Evolutionary conservation across 1,140 invertebrate genomes (phyloP), one percentile per base, ranked within the genome.

Genomic region (Diorhabda carinulata): DNA sequence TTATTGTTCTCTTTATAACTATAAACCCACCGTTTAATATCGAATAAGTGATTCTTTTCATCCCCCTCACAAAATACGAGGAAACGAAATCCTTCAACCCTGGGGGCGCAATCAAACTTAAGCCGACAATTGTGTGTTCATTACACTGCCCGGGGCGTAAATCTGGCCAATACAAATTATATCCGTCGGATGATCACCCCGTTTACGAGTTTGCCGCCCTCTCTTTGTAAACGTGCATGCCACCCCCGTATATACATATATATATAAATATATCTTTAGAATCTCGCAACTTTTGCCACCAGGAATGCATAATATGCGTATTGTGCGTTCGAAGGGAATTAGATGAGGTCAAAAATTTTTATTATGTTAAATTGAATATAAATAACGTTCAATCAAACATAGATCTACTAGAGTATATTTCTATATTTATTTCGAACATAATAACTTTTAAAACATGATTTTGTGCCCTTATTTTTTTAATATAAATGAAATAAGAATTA

Each of bases 101-200:
- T 57, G 72, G 73, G 78, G 75, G 71, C 67, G 75, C 79, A 76
- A 77, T 78, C 77, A 78, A 75, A 78, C 78, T 78, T 81, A 80
- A 81, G 80, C 80, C 73, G 80, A 79, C 80, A 80, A 81, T 81
- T 81, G 80, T 81, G 79, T 79, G 80, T 81, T 81, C 80, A 81
- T 81, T 81, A 81, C 78, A 78, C 74, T 76, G 77, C 76, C 78
- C 73, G 68, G 73, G 79, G 80, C 77, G 78, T 72, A 81, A 81
- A 81, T 81, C 80, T 81, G 80, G 80, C 80, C 80, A 81, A 81
- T 81, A 81, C 80, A 81, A 81, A 81, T 81, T 81, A 80, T 80
- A 79, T 80, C 75, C 78, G 74, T 76, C 72, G 69, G 75, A 72
- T 77, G 73, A 75, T 75, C 71, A 70, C 71, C 71, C 68, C 67